Conservation (phyloP, 2,797 vertebrate species). For the Microctenopoma steveboyesi region DNA sequence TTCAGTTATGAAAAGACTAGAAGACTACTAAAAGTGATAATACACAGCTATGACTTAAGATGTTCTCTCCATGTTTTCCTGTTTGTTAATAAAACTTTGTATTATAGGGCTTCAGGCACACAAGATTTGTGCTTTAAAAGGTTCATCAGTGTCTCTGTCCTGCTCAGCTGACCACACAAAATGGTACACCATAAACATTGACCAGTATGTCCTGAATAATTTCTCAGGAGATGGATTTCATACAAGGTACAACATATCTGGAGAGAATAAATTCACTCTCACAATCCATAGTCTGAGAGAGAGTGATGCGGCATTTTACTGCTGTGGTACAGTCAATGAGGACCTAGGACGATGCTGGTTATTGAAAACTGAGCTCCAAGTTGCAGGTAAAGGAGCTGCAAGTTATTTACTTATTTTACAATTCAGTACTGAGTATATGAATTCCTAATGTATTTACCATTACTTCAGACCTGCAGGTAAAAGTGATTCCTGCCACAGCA, state of each 20-base stretch:
- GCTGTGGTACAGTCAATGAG: background rate
- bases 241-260: background rate
- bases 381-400: constrained; percentile 6
- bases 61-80: too few relatives aligned
- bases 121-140: constrained; percentile 14
- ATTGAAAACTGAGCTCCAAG: background rate
- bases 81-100: background rate
- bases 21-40: too few relatives aligned
- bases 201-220: background rate
- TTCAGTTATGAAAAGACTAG: too few relatives aligned
- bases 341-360: background rate
- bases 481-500: too few relatives aligned
- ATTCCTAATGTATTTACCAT: constrained; percentile 6
- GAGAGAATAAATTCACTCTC: too few relatives aligned
- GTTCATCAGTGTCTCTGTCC: constrained; percentile 29
- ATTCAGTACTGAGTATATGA: too few relatives aligned
- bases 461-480: too few relatives aligned
- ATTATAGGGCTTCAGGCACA: background rate
- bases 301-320: background rate
- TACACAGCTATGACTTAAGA: too few relatives aligned
- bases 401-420: background rate
- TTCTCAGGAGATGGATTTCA: background rate
- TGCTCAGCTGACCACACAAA: background rate
- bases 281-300: background rate
- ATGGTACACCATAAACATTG: background rate